phyloP scores from a whole-genome alignment of 1,140 invertebrate species.

The Drosophila carrolli region DNA sequence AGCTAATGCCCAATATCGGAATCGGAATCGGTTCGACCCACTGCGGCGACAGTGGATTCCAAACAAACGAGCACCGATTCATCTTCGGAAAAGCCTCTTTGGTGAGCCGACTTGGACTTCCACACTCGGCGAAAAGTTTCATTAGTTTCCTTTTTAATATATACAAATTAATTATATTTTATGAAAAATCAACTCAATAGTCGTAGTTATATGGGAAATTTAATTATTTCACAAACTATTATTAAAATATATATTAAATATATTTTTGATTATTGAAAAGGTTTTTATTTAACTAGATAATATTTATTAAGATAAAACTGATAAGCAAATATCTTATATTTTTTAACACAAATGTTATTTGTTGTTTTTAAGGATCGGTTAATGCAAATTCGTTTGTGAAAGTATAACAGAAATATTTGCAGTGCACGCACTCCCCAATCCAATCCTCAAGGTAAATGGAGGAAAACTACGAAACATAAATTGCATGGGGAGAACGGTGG shows the following conservation, averaged over 20 bases:
- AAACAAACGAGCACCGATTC: constrained; percentile 84
- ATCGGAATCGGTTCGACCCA: constrained; percentile 66
- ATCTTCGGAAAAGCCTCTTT: constrained; percentile 73
- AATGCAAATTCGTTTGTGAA: not conserved
- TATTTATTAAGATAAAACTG: no score
- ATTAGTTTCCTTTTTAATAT: no score
- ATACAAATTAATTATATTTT: no score
- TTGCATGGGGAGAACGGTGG: constrained; percentile 45
- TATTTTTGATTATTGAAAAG: no score
- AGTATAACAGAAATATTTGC: not conserved
- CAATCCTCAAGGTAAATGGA: not conserved
- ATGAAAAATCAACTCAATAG: no score
- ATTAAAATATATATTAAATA: no score
- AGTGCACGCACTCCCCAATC: not conserved
- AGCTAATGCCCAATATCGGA: constrained; percentile 68
- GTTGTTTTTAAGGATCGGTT: no score
- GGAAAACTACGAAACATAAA: constrained; percentile 50
- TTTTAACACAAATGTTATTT: no score
- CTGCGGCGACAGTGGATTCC: constrained; percentile 81
- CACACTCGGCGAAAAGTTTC: constrained; percentile 3
- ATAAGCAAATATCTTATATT: no score
- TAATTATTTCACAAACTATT: no score
- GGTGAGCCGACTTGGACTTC: constrained; percentile 50
- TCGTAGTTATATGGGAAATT: no score
- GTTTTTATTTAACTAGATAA: no score